These are phyloP conservation scores for Argyresthia goedartella DNA, from an alignment of 2,888 invertebrate species.

Conservation along the genomic window DNA sequence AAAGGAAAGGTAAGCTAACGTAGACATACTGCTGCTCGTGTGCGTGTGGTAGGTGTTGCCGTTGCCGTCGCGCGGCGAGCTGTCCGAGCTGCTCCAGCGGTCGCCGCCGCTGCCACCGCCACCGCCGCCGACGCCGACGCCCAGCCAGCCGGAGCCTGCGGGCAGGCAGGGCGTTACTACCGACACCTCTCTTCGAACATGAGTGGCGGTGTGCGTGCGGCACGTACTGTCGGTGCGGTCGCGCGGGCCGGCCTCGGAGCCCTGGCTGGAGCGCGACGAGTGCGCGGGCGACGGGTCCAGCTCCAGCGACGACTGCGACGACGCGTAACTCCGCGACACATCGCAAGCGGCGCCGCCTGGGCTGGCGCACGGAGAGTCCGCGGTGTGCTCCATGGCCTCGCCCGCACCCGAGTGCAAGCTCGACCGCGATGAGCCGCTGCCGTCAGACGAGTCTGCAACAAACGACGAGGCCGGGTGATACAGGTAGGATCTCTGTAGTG, in stretches of 20 bases:
- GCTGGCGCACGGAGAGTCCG: background rate
- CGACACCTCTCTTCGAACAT: too few relatives aligned
- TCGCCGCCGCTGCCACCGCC: too few relatives aligned
- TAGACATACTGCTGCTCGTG: too few relatives aligned
- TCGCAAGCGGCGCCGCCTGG: background rate
- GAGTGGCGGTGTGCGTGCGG: too few relatives aligned
- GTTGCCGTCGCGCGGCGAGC: constrained; percentile 8
- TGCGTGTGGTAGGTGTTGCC: too few relatives aligned
- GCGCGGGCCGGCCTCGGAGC: constrained; percentile 10
- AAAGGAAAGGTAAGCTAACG: too few relatives aligned
- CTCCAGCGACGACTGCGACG: constrained; percentile 42
- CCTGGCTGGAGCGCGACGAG: too few relatives aligned
- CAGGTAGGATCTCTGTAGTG: background rate
- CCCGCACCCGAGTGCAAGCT: background rate
- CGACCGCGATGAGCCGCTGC: too few relatives aligned
- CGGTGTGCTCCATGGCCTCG: constrained; percentile 6
- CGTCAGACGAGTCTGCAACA: background rate
- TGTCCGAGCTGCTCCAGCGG: constrained; percentile 27
- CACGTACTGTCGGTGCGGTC: constrained; percentile 22
- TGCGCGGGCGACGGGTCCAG: constrained; percentile 30
- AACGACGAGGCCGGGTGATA: background rate
- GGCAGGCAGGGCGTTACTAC: background rate
- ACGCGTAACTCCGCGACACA: constrained; percentile 17
- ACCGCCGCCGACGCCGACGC: background rate
- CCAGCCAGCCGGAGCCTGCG: background rate